Percentiles rank a stretch among this genome's conserved stretches.
phyloP scores from a whole-genome alignment of 2,797 vertebrate species.

The Macropus fuliginosus region DNA sequence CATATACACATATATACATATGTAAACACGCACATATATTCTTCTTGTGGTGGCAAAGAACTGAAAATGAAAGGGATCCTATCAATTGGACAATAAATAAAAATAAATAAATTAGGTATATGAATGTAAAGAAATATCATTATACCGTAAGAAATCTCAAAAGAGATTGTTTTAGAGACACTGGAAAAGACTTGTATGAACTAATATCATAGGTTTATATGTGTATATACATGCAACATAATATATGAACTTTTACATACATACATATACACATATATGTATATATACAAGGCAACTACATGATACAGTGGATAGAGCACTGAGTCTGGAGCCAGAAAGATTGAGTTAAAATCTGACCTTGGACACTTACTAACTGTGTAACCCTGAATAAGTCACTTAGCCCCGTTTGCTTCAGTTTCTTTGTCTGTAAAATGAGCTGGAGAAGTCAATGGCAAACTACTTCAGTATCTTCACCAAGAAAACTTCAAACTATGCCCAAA shows the following conservation, averaged over 20 bases:
- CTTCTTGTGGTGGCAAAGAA: background rate
- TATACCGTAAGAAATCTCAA: background rate
- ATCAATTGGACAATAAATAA: background rate
- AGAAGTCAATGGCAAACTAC: background rate
- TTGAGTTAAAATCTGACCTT: background rate
- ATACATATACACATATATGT: background rate
- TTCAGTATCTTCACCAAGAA: background rate
- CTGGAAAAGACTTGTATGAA: background rate
- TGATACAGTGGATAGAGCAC: background rate
- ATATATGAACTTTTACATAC: background rate
- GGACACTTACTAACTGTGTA: background rate
- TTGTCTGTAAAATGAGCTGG: background rate
- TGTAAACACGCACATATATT: background rate
- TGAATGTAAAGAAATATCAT: background rate
- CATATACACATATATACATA: background rate
- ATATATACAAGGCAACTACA: background rate
- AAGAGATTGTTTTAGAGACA: background rate
- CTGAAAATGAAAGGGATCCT: background rate
- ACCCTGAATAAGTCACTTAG: background rate
- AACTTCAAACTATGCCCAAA: too few relatives aligned
- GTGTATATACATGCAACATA: background rate
- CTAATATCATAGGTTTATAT: background rate
- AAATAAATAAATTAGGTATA: background rate
- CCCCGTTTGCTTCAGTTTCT: background rate
- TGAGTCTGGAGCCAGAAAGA: background rate